Evolutionary conservation across 2,888 invertebrate genomes (phyloP).

Genomic region (Notocelia uddmanniana): DNA sequence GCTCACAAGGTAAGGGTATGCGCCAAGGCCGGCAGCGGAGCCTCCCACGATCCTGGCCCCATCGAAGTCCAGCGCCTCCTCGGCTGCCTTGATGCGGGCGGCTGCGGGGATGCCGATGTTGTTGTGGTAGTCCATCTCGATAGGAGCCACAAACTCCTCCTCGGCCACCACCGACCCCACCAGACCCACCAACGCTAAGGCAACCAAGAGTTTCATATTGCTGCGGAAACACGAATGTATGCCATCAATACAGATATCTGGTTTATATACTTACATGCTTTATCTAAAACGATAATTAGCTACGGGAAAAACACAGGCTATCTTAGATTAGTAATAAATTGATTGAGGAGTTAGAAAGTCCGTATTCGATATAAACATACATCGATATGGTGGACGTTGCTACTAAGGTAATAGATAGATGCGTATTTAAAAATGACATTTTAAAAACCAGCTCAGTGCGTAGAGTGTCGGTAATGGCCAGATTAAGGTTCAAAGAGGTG

Average conservation of each 20-base stretch:
- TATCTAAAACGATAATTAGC: background rate
- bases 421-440: no score
- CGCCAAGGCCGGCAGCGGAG: slow-evolving; percentile 50
- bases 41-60: slow-evolving; percentile 58
- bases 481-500: no score
- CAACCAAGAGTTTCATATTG: slow-evolving; percentile 40
- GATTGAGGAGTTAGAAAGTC: no score
- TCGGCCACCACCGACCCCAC: slow-evolving; percentile 39
- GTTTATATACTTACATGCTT: background rate
- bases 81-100: slow-evolving; percentile 52
- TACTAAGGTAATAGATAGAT: no score
- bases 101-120: slow-evolving; percentile 55
- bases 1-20: slow-evolving; percentile 53
- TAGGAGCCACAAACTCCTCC: slow-evolving; percentile 49
- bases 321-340: no score
- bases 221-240: background rate
- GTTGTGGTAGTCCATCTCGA: slow-evolving; percentile 55
- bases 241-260: background rate
- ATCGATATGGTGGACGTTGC: no score
- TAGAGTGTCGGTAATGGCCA: no score
- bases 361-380: no score
- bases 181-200: slow-evolving; percentile 38
- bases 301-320: no score
- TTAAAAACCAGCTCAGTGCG: no score
- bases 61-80: slow-evolving; percentile 55